phyloP scores from a whole-genome alignment of 2,113 vertebrate species.

The Entelurus aequoreus region DNA sequence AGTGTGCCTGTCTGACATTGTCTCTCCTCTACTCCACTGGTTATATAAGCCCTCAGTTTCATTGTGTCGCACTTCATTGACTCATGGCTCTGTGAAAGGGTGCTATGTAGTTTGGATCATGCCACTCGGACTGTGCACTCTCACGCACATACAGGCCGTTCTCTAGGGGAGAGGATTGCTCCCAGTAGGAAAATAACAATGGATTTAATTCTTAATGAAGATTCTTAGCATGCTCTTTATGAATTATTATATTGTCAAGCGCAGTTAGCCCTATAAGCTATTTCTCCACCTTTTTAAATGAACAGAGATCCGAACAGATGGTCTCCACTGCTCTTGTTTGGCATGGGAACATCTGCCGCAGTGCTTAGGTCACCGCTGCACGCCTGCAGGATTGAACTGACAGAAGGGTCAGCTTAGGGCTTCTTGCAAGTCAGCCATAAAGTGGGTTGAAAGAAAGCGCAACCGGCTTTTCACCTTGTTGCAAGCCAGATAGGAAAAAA shows the following conservation, averaged over 20 bases:
- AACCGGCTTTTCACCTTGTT: conserved; percentile 20
- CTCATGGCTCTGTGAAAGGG: conserved; percentile 31
- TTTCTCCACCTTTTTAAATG: conserved; percentile 41
- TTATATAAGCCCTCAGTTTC: conserved; percentile 45
- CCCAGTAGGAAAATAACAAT: neutral
- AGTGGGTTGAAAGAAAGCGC: conserved; percentile 8
- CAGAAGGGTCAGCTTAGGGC: conserved; percentile 31
- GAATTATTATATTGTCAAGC: neutral
- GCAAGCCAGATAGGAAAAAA: neutral
- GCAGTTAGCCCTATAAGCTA: conserved; percentile 3
- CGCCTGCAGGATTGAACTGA: conserved; percentile 53
- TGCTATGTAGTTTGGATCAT: conserved; percentile 16
- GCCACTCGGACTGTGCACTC: conserved; percentile 12
- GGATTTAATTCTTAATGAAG: neutral
- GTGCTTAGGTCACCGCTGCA: conserved; percentile 35
- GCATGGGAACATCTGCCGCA: conserved; percentile 61
- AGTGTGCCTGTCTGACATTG: conserved; percentile 26
- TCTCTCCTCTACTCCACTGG: conserved; percentile 7
- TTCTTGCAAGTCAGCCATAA: conserved; percentile 10
- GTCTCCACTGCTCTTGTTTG: conserved; percentile 45
- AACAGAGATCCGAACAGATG: conserved; percentile 59
- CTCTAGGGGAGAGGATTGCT: neutral
- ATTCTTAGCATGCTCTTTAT: neutral
- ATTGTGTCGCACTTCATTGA: conserved; percentile 39
- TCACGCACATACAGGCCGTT: conserved; percentile 13